Evolutionary conservation across 2,888 invertebrate genomes (phyloP).

Genomic region (Ormyrus labotus): DNA sequence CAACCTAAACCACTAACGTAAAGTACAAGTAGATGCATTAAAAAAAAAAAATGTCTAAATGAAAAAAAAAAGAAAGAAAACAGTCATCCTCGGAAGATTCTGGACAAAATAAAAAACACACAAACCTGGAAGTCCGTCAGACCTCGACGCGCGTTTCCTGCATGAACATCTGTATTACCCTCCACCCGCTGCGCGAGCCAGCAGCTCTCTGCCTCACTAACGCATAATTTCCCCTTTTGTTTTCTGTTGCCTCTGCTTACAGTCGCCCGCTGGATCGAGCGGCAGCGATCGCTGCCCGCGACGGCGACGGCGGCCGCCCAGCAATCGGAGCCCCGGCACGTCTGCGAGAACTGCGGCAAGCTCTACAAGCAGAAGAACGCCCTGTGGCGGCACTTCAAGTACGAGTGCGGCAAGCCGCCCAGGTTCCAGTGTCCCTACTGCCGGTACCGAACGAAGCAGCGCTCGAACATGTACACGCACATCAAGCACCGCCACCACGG

Average conservation of each 20-base stretch:
- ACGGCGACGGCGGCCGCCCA: too few species aligned
- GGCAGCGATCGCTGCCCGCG: not conserved
- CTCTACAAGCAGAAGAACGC: conserved; percentile 70
- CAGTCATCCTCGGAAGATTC: not conserved
- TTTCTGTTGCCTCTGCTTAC: conserved; percentile 47
- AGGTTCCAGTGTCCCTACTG: conserved; percentile 73
- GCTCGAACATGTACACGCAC: conserved; percentile 67
- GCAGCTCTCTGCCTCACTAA: conserved; percentile 3
- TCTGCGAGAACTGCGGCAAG: conserved; percentile 69
- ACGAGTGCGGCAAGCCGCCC: conserved; percentile 73
- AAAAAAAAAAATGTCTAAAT: too few species aligned
- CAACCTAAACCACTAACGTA: too few species aligned
- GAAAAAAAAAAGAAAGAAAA: too few species aligned
- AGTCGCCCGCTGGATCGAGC: conserved; percentile 35
- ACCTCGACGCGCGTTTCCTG: not conserved
- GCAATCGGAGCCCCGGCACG: conserved; percentile 14
- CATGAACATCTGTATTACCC: not conserved
- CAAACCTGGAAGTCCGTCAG: not conserved
- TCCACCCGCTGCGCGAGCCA: not conserved
- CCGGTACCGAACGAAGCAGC: conserved; percentile 66
- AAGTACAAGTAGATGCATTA: too few species aligned
- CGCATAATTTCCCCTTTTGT: conserved; percentile 35
- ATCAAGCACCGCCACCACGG: conserved; percentile 65
- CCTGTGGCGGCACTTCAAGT: conserved; percentile 71
- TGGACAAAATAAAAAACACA: not conserved